phyloP scores from a whole-genome alignment of 2,888 invertebrate species.

The Mellilla xanthometata region DNA sequence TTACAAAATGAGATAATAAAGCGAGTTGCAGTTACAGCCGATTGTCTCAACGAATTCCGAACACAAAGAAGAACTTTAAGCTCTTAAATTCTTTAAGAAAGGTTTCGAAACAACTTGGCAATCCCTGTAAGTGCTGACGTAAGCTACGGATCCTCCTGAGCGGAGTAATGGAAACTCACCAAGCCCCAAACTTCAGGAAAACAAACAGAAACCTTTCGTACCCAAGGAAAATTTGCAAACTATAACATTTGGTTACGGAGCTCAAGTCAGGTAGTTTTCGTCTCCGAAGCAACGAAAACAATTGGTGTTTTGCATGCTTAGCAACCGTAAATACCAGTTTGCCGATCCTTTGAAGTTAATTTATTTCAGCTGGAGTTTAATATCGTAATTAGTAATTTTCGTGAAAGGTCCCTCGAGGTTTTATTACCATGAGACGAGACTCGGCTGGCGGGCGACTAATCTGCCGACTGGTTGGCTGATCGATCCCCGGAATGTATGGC shows the following conservation, averaged over 20 bases:
- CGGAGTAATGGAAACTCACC: constrained; percentile 23
- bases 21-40: no score
- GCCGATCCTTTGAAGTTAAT: constrained; percentile 18
- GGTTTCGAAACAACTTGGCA: constrained; percentile 40
- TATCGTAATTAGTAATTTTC: constrained; percentile 29
- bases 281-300: constrained; percentile 17
- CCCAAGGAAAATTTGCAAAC: constrained; percentile 10
- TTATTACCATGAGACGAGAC: constrained; percentile 25
- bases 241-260: constrained; percentile 21
- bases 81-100: constrained; percentile 32
- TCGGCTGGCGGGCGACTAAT: constrained; percentile 15
- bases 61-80: constrained; percentile 34
- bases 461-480: constrained; percentile 21
- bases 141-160: constrained; percentile 32
- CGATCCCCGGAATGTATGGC: constrained; percentile 14
- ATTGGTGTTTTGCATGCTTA: constrained; percentile 20
- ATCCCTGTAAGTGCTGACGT: constrained; percentile 39
- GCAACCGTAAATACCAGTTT: constrained; percentile 18
- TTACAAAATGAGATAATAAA: no score
- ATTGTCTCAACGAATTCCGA: constrained; percentile 30
- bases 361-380: constrained; percentile 22
- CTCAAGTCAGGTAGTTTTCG: constrained; percentile 15
- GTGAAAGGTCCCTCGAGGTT: constrained; percentile 27
- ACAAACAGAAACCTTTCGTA: constrained; percentile 22
- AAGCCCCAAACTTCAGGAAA: constrained; percentile 22